A percentile compares a stretch with the other conserved stretches of the same genome.
Conservation (phyloP, 2,113 vertebrate species). For the Antechinus stuartii region DNA sequence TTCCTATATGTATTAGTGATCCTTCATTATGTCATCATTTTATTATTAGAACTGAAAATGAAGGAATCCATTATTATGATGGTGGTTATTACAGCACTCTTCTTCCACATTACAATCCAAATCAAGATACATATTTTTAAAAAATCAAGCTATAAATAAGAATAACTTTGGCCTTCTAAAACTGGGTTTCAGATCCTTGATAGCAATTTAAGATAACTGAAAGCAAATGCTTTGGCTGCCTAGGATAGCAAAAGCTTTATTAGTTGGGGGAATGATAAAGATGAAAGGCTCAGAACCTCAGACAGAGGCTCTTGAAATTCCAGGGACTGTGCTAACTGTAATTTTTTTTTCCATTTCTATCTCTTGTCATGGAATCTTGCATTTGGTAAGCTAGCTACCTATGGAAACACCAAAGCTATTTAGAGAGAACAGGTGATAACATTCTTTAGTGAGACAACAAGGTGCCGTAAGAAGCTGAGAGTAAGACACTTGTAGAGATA, state of each 20-base stretch:
- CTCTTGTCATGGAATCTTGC: not conserved
- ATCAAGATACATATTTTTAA: not conserved
- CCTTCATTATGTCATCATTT: not conserved
- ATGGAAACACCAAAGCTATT: not conserved
- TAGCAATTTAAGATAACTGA: not conserved
- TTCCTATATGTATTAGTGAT: not conserved
- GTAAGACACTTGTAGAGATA: not conserved
- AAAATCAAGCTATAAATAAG: not conserved
- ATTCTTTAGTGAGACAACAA: conserved; percentile 49
- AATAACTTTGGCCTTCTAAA: conserved; percentile 9
- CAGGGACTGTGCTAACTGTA: not conserved
- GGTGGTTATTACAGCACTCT: not conserved
- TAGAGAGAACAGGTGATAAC: not conserved
- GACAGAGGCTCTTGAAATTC: not conserved
- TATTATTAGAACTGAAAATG: not conserved
- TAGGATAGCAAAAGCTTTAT: not conserved
- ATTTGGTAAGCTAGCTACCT: not conserved
- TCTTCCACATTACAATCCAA: not conserved
- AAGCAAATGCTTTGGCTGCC: conserved; percentile 1
- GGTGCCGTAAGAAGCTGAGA: conserved; percentile 30
- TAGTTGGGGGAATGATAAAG: not conserved
- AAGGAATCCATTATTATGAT: not conserved
- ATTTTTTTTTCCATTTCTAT: not conserved
- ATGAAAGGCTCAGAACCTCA: conserved; percentile 2
- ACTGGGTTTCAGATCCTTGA: not conserved